Base-by-base conservation (phyloP, 1,140 invertebrate genomes). In the Cyrtorhinus lividipennis region DNA sequence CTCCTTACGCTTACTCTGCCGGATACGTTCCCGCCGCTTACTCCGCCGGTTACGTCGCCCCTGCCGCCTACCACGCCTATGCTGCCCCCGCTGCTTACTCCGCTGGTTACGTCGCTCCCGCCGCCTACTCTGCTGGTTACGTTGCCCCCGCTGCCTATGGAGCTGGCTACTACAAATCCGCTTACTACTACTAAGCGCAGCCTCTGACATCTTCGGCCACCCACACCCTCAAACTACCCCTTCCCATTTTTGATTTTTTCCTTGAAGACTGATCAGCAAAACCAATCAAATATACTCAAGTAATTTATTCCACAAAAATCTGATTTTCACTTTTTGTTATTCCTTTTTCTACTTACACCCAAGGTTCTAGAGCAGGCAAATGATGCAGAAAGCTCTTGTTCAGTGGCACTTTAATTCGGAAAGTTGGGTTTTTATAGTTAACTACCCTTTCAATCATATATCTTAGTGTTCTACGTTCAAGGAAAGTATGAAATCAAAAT, bases 1-100 rank as follows among this genome's bases (percentile, higher is more conserved):
- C 53, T 18, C 53, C 53, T 24, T 26, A 26, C 27, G 62, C 53
- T 18, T 57, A 58, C 62, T 30, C 53, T 23, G 24, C 38, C 25
- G 53, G 10, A 10, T 46, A 48, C 60, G 53, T 27, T 22, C 62
- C 62, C 24, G 26, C 62, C 25, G n/a, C 53, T 56, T 63, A 63
- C 56, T 57, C 62, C 20, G 62, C 62, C 22, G 25, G 48, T 8
- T 24, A 56, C 30, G 62, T 57, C 44, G 53, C 53, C 56, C 10
- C 25, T 22, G 24, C 24, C 24, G 61, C 48, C 24, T 62, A 62
- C 61, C 13, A 13, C 26, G 45, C n/a, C n/a, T 23, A 24, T 24
- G 13, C 2, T 8, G 20, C 15, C n/a, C 12, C 30, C 30, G 5
- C 48, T 18, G 48, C 58, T 15, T 59, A 59, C 26, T 59, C 58